Conservation (phyloP, 2,888 invertebrate species). For the Synanthedon andrenaeformis region DNA sequence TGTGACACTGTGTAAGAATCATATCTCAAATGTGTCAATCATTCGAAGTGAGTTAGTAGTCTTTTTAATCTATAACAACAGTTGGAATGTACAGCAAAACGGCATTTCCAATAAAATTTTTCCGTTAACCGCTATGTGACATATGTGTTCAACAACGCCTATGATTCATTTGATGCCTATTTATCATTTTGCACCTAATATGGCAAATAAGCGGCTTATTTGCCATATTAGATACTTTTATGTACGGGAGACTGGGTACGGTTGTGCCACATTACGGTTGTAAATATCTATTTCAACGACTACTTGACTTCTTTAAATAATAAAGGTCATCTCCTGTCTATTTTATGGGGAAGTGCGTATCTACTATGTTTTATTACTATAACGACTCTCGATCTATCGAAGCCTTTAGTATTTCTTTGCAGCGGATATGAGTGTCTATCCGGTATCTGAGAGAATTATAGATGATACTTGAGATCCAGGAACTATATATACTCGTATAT, state of each 20-base stretch:
- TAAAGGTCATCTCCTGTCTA: no score
- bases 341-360: no score
- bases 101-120: conserved; percentile 4
- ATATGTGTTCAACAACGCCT: background rate
- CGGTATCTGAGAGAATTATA: background rate
- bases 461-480: background rate
- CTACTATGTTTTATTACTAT: no score
- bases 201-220: background rate
- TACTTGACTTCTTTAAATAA: no score
- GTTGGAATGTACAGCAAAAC: conserved; percentile 1
- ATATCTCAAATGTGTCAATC: background rate
- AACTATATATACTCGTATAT: background rate
- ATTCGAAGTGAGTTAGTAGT: background rate
- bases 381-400: background rate
- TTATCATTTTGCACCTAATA: background rate
- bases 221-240: background rate
- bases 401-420: background rate
- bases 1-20: background rate
- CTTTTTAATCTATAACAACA: background rate
- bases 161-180: conserved; percentile 1
- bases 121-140: conserved; percentile 1
- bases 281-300: no score
- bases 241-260: no score
- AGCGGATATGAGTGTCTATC: background rate
- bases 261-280: no score